These are phyloP conservation scores for Sminthopsis crassicaudata DNA, from an alignment of 2,113 vertebrate genomes.

Conservation along the genomic window DNA sequence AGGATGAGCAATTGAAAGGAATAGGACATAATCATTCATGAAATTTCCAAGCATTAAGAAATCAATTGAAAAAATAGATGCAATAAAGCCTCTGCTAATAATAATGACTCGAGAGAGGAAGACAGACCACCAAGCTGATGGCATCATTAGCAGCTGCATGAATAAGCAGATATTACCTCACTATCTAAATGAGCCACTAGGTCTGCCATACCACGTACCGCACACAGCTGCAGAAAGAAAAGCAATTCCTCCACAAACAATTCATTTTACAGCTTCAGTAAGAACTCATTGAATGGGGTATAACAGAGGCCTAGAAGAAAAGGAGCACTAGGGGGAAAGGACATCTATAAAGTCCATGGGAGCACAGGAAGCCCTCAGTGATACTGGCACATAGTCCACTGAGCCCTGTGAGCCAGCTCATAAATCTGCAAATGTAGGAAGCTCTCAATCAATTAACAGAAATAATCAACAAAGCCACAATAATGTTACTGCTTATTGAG, in stretches of 20 bases:
- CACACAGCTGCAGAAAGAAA: constrained; percentile 35
- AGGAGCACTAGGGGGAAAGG: neutral
- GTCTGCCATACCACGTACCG: neutral
- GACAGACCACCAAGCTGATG: neutral
- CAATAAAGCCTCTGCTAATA: neutral
- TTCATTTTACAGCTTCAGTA: neutral
- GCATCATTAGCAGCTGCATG: neutral
- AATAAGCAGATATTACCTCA: neutral
- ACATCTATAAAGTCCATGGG: neutral
- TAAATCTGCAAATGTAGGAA: neutral
- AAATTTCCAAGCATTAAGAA: neutral
- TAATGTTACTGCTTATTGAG: neutral
- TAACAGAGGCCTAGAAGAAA: neutral
- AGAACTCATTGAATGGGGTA: neutral
- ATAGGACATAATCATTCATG: neutral
- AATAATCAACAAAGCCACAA: neutral
- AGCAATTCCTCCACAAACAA: neutral
- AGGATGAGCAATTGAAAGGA: neutral
- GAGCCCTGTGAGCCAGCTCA: neutral
- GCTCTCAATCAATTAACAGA: neutral
- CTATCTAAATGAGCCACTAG: neutral
- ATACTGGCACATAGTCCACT: neutral
- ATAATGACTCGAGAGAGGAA: neutral
- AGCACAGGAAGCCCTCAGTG: neutral
- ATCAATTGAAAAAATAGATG: neutral